phyloP scores from a whole-genome alignment of 2,888 invertebrate genomes.

The Bugulina stolonifera region DNA sequence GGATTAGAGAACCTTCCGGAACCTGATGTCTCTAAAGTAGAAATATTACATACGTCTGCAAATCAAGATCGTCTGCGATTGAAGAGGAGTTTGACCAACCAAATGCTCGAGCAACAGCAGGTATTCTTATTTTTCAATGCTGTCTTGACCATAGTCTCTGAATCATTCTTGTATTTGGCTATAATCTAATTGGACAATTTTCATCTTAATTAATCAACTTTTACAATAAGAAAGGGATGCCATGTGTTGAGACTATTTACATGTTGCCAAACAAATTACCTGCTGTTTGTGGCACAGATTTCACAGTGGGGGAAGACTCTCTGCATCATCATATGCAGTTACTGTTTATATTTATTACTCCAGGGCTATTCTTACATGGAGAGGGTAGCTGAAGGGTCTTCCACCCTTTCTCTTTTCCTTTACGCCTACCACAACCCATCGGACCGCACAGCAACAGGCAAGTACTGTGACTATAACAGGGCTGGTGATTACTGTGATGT shows the following conservation, averaged over 20 bases:
- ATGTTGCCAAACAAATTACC: too few relatives aligned
- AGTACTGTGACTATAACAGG: neutral
- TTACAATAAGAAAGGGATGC: too few relatives aligned
- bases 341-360: too few relatives aligned
- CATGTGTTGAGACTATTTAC: too few relatives aligned
- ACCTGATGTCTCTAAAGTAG: neutral
- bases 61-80: neutral
- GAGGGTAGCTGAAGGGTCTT: neutral
- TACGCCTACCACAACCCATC: slow-evolving; percentile 10
- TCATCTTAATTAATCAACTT: too few relatives aligned
- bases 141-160: too few relatives aligned
- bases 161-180: too few relatives aligned
- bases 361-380: slow-evolving; percentile 2
- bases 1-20: neutral
- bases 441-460: neutral
- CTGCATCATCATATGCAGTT: too few relatives aligned
- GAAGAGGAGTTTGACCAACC: slow-evolving; percentile 4
- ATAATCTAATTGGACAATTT: too few relatives aligned
- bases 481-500: slow-evolving; percentile 1
- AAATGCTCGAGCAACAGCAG: slow-evolving; percentile 5
- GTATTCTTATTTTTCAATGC: too few relatives aligned
- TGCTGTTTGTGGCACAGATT: too few relatives aligned
- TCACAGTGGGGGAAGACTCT: too few relatives aligned
- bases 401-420: neutral
- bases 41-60: neutral